Conservation (phyloP, 2,797 vertebrate species). For the Sorex maritimensis region DNA sequence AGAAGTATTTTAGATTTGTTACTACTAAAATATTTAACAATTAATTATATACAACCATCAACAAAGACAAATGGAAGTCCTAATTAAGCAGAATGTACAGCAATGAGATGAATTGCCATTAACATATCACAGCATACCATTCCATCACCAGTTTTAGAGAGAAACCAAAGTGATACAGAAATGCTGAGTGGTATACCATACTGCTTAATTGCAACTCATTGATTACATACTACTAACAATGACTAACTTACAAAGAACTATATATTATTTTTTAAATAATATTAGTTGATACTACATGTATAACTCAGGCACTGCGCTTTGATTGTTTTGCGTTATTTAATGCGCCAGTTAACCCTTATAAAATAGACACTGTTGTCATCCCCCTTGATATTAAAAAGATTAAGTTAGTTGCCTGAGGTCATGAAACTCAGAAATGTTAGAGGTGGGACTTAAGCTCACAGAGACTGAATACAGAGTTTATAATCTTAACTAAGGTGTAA, state of each 20-base stretch:
- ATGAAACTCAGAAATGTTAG: slow-evolving; percentile 19
- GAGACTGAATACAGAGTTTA: not conserved
- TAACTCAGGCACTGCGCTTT: slow-evolving; percentile 11
- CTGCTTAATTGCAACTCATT: no score
- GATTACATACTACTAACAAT: no score
- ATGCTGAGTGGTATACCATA: slow-evolving; percentile 12
- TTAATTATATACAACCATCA: not conserved
- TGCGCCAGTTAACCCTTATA: not conserved
- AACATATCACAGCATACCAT: not conserved
- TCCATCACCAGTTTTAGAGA: slow-evolving; percentile 22
- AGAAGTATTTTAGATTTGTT: not conserved
- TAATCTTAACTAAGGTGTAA: slow-evolving; percentile 20
- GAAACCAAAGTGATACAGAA: slow-evolving; percentile 6
- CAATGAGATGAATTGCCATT: not conserved
- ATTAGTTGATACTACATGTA: not conserved
- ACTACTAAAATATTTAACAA: slow-evolving; percentile 35
- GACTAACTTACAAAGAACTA: no score
- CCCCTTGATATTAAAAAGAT: not conserved
- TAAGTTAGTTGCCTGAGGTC: slow-evolving; percentile 27
- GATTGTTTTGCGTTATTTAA: not conserved
- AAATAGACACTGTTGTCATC: not conserved
- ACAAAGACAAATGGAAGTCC: slow-evolving; percentile 34
- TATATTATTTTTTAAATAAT: not conserved
- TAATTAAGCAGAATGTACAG: slow-evolving; percentile 30
- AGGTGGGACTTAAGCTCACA: not conserved